Base-by-base conservation (phyloP, 2,113 vertebrate species). In the Panthera tigris region DNA sequence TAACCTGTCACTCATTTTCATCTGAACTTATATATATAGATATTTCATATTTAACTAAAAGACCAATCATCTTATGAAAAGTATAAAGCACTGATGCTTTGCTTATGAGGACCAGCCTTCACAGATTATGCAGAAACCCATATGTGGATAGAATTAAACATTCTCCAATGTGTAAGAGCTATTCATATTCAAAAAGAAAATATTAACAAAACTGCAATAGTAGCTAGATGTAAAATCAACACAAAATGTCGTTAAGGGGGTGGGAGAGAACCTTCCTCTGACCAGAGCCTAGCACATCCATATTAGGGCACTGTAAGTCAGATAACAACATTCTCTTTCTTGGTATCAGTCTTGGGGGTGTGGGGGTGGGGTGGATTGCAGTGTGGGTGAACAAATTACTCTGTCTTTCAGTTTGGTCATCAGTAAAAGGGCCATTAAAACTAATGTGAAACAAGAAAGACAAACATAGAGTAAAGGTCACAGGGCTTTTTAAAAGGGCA, bases 131-230 rank as follows among this genome's bases (percentile, higher is more conserved):
- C 39, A 92, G 74, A 85, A 89, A 71, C 25, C 23, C 33, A n/a
- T 18, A 33, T 50, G 55, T 74, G 25, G 16, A 25, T 68, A 91
- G 33, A 85, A 96, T n/a, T 61, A 81, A 76, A 31, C 19, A 55
- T n/a, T 76, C 81, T 85, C 65, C 79, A 90, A 55, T 73, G 27
- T 85, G 36, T 48, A 63, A 55, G 4, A 8, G 21, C 39, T 63
- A 7, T 66, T 90, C 61, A 91, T 81, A 86, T 50, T 93, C 21
- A 69, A 68, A 97, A 94, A 50, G 5, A 93, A 97, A 76, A 78
- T 36, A 55, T 10, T 29, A 66, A 39, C n/a, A 78, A 92, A 61
- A 57, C 3, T 79, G 29, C 81, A 93, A 78, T 61, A 50, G 10
- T 41, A 63, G 36, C 55, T 86, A 36, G 31, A 36, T 31, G 31